These are phyloP conservation scores for Centropus bengalensis DNA, from an alignment of 2,113 vertebrate genomes.

Conservation along the genomic window DNA sequence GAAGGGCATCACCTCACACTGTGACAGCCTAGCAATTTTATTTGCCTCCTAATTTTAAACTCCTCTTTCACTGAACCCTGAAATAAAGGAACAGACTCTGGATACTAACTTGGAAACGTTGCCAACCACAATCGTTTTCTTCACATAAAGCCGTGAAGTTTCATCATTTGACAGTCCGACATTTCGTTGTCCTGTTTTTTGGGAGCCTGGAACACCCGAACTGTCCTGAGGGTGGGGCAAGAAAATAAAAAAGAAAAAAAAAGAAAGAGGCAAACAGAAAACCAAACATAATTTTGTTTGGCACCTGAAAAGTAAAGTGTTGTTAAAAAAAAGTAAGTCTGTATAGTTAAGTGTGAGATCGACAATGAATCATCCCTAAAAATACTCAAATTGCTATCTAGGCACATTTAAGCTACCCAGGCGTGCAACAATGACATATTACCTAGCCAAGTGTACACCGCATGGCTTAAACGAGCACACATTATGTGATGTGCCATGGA, in stretches of 20 bases:
- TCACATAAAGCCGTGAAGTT: constrained; percentile 90
- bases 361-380: background rate
- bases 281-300: constrained; percentile 31
- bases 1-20: background rate
- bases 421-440: background rate
- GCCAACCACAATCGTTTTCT: constrained; percentile 98
- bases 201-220: constrained; percentile 79
- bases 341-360: background rate
- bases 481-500: background rate
- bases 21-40: background rate
- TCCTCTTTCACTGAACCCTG: background rate
- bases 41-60: background rate
- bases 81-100: background rate
- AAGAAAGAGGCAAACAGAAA: constrained; percentile 27
- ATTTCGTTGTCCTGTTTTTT: constrained; percentile 82
- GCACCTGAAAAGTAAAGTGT: background rate
- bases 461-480: background rate
- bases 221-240: constrained; percentile 81
- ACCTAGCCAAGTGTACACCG: background rate
- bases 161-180: constrained; percentile 87
- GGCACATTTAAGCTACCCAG: background rate
- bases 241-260: background rate
- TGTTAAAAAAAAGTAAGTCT: background rate
- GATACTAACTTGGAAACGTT: constrained; percentile 95
- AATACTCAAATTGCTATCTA: background rate